Percentiles rank a stretch among this genome's conserved stretches.
phyloP scores from a whole-genome alignment of 1,140 invertebrate species.

The Pseudomyrmex dendroicus region DNA sequence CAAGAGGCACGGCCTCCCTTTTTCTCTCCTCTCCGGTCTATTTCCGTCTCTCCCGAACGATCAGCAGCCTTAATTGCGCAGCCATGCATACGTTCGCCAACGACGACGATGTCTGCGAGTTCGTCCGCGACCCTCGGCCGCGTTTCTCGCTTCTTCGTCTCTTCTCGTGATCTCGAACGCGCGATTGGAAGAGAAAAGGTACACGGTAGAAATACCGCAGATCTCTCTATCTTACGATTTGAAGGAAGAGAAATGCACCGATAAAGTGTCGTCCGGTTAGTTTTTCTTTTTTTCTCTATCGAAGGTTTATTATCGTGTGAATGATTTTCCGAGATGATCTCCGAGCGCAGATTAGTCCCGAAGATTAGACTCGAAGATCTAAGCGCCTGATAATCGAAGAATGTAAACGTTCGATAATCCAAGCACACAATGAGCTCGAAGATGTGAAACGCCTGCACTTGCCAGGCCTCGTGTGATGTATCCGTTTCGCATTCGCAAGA shows the following conservation, averaged over 20 bases:
- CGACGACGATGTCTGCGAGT: conserved; percentile 35
- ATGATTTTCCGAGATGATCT: conserved; percentile 48
- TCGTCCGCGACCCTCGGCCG: conserved; percentile 42
- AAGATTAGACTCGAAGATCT: neutral
- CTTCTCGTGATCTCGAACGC: conserved; percentile 38
- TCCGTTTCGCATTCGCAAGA: too few species aligned
- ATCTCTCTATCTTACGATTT: conserved; percentile 54
- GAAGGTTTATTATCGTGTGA: conserved; percentile 28
- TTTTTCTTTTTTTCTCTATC: conserved; percentile 7
- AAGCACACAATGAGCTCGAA: neutral
- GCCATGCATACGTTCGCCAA: conserved; percentile 64
- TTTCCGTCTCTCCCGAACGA: conserved; percentile 56
- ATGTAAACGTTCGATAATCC: conserved; percentile 13
- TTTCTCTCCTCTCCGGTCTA: conserved; percentile 17
- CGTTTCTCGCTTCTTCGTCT: conserved; percentile 4
- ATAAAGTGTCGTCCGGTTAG: conserved; percentile 29
- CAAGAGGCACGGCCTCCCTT: neutral
- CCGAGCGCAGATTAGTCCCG: conserved; percentile 12
- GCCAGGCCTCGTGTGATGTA: too few species aligned
- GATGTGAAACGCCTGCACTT: too few species aligned
- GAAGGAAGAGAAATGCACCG: conserved; percentile 22
- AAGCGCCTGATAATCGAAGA: conserved; percentile 1
- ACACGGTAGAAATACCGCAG: conserved; percentile 15
- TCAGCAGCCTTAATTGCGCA: conserved; percentile 68
- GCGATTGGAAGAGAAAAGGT: conserved; percentile 22